These are phyloP conservation scores for Heliothis peltigera DNA, from an alignment of 2,888 invertebrate species.

Conservation along the genomic window DNA sequence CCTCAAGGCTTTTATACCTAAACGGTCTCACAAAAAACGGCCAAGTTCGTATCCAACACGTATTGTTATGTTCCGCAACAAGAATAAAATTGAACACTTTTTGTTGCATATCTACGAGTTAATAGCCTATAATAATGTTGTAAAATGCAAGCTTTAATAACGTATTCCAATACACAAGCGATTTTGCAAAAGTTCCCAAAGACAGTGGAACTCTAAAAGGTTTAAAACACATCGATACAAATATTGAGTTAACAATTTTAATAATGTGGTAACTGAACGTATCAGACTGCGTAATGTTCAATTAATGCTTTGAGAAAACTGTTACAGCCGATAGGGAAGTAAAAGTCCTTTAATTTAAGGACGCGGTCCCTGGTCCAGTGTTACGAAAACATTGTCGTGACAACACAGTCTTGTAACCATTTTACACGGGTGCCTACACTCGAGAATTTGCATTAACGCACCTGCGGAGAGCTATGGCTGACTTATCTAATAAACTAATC, in stretches of 20 bases:
- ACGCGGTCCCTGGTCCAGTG: conserved; percentile 66
- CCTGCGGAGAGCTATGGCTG: conserved; percentile 67
- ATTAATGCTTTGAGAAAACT: conserved; percentile 72
- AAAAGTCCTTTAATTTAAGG: conserved; percentile 81
- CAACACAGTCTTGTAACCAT: conserved; percentile 50
- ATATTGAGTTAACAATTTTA: conserved; percentile 58
- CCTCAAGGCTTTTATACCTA: conserved; percentile 76
- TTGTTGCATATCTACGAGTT: conserved; percentile 53
- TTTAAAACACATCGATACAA: conserved; percentile 41
- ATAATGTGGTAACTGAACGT: conserved; percentile 61
- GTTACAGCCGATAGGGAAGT: conserved; percentile 75
- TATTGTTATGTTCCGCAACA: conserved; percentile 65
- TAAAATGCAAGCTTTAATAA: conserved; percentile 30
- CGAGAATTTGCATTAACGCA: conserved; percentile 79
- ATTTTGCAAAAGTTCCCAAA: conserved; percentile 16
- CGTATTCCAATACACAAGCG: conserved; percentile 7
- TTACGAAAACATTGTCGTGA: conserved; percentile 75
- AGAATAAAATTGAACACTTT: conserved; percentile 53
- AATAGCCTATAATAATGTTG: conserved; percentile 43
- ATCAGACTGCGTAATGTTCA: conserved; percentile 74
- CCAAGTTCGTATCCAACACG: conserved; percentile 58
- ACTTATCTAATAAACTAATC: conserved; percentile 78
- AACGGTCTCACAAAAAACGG: conserved; percentile 64
- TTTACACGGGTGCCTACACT: conserved; percentile 48
- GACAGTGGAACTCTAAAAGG: conserved; percentile 24